Conservation (phyloP, 2,888 invertebrate genomes). For the Camptogramma bilineatum region DNA sequence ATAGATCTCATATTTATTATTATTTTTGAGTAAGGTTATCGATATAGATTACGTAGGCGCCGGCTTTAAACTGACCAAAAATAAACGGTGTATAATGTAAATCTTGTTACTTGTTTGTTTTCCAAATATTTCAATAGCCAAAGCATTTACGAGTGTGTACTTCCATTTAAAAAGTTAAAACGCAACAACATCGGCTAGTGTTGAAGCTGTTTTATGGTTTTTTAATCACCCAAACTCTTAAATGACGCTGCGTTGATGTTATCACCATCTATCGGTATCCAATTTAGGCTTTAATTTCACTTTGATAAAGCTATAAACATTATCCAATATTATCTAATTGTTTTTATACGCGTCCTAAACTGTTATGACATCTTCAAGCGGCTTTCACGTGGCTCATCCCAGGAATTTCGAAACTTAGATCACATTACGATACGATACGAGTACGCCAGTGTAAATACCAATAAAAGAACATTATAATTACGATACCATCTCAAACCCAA, state of each 20-base stretch:
- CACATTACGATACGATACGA: slow-evolving; percentile 42
- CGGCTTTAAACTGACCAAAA: no score
- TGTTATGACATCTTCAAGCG: slow-evolving; percentile 46
- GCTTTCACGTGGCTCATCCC: slow-evolving; percentile 42
- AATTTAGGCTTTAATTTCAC: slow-evolving; percentile 33
- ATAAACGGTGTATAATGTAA: no score
- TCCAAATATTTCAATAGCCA: background rate
- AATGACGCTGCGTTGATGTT: slow-evolving; percentile 33
- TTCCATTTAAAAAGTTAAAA: slow-evolving; percentile 15
- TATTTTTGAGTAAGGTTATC: no score
- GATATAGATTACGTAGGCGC: no score
- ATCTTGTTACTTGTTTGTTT: background rate
- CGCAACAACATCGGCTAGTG: slow-evolving; percentile 6
- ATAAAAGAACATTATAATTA: slow-evolving; percentile 82
- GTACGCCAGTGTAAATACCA: slow-evolving; percentile 74
- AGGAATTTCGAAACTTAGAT: slow-evolving; percentile 44
- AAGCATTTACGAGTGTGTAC: background rate
- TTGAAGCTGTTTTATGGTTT: slow-evolving; percentile 19
- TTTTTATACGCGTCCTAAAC: slow-evolving; percentile 32
- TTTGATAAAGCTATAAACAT: slow-evolving; percentile 44
- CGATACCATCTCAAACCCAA: slow-evolving; percentile 76
- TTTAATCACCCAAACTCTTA: slow-evolving; percentile 31
- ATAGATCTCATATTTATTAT: no score
- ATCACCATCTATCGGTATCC: slow-evolving; percentile 34
- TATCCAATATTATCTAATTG: slow-evolving; percentile 39